Evolutionary conservation across 1,140 invertebrate species (phyloP), one percentile per base, ranked within the genome.

Genomic region (Brachionus paranguensis): DNA sequence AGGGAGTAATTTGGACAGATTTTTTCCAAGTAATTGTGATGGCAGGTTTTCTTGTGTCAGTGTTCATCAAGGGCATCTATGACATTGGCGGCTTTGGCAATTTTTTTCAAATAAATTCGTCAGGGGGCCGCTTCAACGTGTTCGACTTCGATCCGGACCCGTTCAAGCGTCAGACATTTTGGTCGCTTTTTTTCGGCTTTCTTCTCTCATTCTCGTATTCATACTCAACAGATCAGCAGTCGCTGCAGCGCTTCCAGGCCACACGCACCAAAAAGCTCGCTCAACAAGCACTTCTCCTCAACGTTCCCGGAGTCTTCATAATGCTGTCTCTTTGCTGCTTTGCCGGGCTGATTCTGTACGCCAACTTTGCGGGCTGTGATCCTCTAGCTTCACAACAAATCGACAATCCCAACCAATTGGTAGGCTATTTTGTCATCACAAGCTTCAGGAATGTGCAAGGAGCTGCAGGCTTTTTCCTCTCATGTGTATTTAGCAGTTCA

Each of bases 1-100:
- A 95, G 89, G 94, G 94, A 8, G 94, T 95, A 0, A 93, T 96
- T 84, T 95, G 95, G 90, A 94, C 94, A 0, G 95, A 96, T 84
- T 81, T 85, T 27, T 83, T 84, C 33, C 85, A 86, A 85, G 17
- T 29, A 7, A 43, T 81, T 17, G 37, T 86, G 1, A 87, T 85
- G 84, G 24, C 85, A 3, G 64, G 27, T 11, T 65, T 85, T 33
- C 78, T 86, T 29, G 10, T 87, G 3, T 45, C 76, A 7, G 29
- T 86, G 1, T 29, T 86, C 0, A 65, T 85, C 14, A 53, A 85
- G 72, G 85, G 85, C n/a, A 14, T 76, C 11, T 70, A 65, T 14
- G 55, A 84, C 20, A 47, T 86, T 11, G 85, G 65, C 27, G 86
- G 86, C 27, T 70, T 84, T 17, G 85, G 43, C 8, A 41, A 55